Evolutionary conservation across 2,113 vertebrate species (phyloP), one percentile per base, ranked within the genome.

Genomic region (Pseudonaja textilis): DNA sequence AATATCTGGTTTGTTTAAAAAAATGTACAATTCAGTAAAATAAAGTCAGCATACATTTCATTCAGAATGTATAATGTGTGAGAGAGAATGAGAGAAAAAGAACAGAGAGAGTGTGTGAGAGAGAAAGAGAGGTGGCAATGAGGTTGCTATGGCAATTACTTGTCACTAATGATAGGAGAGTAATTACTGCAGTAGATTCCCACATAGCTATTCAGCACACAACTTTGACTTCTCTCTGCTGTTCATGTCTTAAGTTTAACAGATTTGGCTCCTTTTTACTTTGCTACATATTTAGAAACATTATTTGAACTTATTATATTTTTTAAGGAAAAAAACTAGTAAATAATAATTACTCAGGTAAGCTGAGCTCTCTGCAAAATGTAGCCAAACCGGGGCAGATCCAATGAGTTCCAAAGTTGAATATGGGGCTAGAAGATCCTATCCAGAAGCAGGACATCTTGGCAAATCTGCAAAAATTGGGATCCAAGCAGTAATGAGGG

Each of bases 141-240:
- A 95, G 96, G 97, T 98, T 98, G 97, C 98, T 97, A 98, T 98
- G 97, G 97, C 96, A 97, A 98, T 98, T 96, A 96, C 96, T 96
- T 98, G 96, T 98, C 97, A 97, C 97, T 98, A 98, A 97, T 98
- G 96, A 98, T 97, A 98, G 97, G 96, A 98, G 96, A 96, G 95
- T 98, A 97, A 98, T 98, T 98, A 98, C 95, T 95, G 95, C 96
- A 96, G 97, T 96, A 98, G 96, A 97, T 97, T 97, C 97, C 97
- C 96, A 97, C 96, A 95, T 96, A 97, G 96, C 97, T 97, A 96
- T 98, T 98, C 97, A 96, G 96, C 96, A 97, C 94, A 95, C 95
- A 97, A 97, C 96, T 97, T 97, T 96, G 96, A 96, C 94, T 92
- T 97, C 96, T 96, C 95, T 94, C 95, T 93, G 96, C 93, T 96